Base-by-base conservation (phyloP, 2,888 invertebrate species). In the Pseudococcus jackbeardsleyi region DNA sequence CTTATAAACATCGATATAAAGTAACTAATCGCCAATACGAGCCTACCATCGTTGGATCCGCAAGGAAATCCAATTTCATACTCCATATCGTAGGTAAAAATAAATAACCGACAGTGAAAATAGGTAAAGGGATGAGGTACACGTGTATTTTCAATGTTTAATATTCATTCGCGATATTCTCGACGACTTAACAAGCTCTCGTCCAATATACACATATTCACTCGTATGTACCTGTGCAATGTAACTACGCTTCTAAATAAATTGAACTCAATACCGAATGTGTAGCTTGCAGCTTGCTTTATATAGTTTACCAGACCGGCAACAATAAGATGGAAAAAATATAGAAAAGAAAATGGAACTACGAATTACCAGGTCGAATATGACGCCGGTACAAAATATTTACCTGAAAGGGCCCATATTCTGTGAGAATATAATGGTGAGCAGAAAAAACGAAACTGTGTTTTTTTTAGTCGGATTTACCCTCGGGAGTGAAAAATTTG, bases 311-410 rank as follows among this genome's bases (percentile, higher is more conserved):
- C 19, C 59, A 64, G 64, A 22, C 9, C 11, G 64, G 64, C 64
- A 64, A 64, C 64, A 64, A 64, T 64, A 64, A 64, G 22, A 22
- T 64, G 64, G 64, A 64, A 64, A 64, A 64, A 64, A 64, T 64
- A 19, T 22, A 64, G 64, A 64, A 64, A 64, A 64, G 64, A 64
- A 64, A 64, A 64, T 64, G 64, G 64, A 64, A 64, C 64, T 64
- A 64, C 22, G 64, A 64, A 64, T 64, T 64, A 64, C 64, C 64
- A 64, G 64, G 22, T 64, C 22, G 64, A 64, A 64, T 64, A 64
- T 22, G 15, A 64, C 64, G 64, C 64, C 64, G 64, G 64, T 64
- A 64, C 22, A 15, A 64, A 64, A 22, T 64, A 64, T 64, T 64
- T 64, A 64, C 64, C 64, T 64, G 64, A 64, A 22, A 64, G 64